These are phyloP conservation scores for Bovichtus variegatus DNA, from an alignment of 2,797 vertebrate species.

Conservation along the genomic window DNA sequence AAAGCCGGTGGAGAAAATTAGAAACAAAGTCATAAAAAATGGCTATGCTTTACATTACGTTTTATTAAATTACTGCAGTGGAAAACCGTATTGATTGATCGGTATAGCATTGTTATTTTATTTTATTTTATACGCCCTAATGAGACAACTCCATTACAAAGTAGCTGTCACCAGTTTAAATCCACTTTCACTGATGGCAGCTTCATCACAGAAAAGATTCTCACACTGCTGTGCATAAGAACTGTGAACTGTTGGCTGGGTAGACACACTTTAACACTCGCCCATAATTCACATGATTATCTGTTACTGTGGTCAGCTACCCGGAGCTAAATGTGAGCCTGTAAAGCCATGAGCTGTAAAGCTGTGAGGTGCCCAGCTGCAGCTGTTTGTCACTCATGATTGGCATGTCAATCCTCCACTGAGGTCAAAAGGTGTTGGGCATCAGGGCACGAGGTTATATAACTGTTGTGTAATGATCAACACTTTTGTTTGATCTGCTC, in stretches of 20 bases:
- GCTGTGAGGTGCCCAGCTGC: conserved; percentile 49
- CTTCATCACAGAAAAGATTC: conserved; percentile 15
- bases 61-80: not conserved
- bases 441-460: conserved; percentile 36
- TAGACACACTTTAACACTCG: conserved; percentile 1
- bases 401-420: conserved; percentile 32
- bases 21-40: not conserved
- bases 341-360: conserved; percentile 32
- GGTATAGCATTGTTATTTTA: not conserved
- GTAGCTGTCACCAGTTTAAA: conserved; percentile 24
- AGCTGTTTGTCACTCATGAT: conserved; percentile 48
- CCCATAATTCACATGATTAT: conserved; percentile 35
- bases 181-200: conserved; percentile 27
- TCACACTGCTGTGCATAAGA: conserved; percentile 10
- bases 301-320: conserved; percentile 20
- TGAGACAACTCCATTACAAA: conserved; percentile 22
- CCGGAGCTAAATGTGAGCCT: conserved; percentile 19
- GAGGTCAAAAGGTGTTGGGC: conserved; percentile 44
- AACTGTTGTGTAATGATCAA: conserved; percentile 14
- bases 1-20: not conserved
- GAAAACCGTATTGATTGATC: conserved; percentile 14
- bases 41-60: not conserved
- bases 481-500: conserved; percentile 49
- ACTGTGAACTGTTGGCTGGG: not conserved
- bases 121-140: conserved; percentile 3